Evolutionary conservation across 2,113 vertebrate species (phyloP).

Genomic region (Sylvilagus bachmani): DNA sequence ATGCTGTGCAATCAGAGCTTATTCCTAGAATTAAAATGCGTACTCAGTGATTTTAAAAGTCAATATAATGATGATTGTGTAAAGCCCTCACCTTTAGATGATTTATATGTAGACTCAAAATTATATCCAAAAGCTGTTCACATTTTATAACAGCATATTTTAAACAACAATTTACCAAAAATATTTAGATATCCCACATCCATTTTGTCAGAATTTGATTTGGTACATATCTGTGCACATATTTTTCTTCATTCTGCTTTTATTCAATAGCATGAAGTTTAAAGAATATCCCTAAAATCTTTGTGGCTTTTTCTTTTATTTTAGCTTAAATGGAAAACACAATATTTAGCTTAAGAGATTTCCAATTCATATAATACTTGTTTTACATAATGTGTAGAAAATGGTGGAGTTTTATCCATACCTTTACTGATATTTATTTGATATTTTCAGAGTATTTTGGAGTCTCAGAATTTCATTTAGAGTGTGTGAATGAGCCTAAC

Average conservation of each 20-base stretch:
- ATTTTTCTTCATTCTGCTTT: neutral
- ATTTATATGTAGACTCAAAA: neutral
- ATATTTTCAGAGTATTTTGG: neutral
- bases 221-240: neutral
- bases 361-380: neutral
- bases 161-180: neutral
- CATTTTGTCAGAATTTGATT: neutral
- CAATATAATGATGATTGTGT: neutral
- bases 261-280: neutral
- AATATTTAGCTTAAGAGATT: neutral
- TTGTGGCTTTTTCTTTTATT: neutral
- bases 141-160: slow-evolving; percentile 12
- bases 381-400: slow-evolving; percentile 8
- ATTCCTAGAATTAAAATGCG: neutral
- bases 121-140: neutral
- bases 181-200: neutral
- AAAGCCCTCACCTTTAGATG: neutral
- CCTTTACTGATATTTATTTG: neutral
- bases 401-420: neutral
- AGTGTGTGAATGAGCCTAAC: neutral
- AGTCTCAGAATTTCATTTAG: neutral
- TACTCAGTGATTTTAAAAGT: slow-evolving; percentile 18
- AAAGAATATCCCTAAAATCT: neutral
- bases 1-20: neutral
- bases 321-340: neutral